Base-by-base conservation (phyloP, 2,888 invertebrate species). In the Microplitis deprimator region DNA sequence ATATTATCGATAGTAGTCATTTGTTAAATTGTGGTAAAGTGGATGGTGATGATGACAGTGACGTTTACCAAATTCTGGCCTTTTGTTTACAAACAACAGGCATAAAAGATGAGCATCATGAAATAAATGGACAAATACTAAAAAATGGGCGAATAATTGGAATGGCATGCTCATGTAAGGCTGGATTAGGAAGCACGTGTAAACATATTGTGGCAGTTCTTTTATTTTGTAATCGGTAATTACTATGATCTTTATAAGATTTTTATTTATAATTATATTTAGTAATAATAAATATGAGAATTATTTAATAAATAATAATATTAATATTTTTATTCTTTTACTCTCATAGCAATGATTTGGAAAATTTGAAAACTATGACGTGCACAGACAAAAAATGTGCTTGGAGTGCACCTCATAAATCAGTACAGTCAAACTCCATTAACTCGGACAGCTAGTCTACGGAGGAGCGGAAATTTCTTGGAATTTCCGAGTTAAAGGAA, bases 141-240 rank as follows among this genome's bases (percentile, higher is more conserved):
- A 40, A 41, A 41, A 5, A 70, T 40, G 40, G 61, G 20, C 17
- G 10, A 71, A 71, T 60, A 29, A 20, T 61, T 16, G 17, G 38
- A 8, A 60, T 60, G 71, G 16, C 29, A 7, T 71, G 61, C 38
- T 38, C 5, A 7, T 38, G 71, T 20, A 60, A 13, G 38, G 73
- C 79, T 16, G 73, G 79, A 16, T 73, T 74, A 68, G 59, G 79
- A 20, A 40, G 10, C 29, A 20, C 10, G 8, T 79, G 79, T 40
- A 79, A 79, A 40, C 76, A 73, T 69, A 41, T 73, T 59, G 74
- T 74, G n/a, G 79, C 77, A 70, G 70, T 70, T 50, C 61, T 79
- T 5, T 64, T 77, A 29, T 77, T 41, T 70, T 70, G 60, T 71
- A 74, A 64, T 40, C 73, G 76, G 79, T 79, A 70, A 64, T 29